A percentile compares a stretch with the other conserved stretches of the same genome.
These are phyloP conservation scores for Ammodramus savannarum DNA, from an alignment of 2,113 vertebrate species.

Conservation along the genomic window DNA sequence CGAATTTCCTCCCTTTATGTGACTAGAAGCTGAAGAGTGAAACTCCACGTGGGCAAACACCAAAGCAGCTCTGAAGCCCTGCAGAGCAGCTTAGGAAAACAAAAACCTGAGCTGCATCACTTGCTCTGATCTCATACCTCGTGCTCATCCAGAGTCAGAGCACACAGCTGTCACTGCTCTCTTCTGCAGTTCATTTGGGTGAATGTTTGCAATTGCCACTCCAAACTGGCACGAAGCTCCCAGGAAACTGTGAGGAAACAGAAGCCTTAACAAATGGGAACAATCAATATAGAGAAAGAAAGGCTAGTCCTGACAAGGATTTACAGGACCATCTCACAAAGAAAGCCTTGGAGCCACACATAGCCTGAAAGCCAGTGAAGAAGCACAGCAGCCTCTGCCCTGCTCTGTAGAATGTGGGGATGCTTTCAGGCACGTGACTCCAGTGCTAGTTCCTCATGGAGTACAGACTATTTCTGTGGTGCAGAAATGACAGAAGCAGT, in stretches of 20 bases:
- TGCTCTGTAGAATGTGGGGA: background rate
- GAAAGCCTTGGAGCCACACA: background rate
- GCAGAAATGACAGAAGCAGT: background rate
- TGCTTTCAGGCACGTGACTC: background rate
- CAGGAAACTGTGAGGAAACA: background rate
- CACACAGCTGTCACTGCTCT: background rate
- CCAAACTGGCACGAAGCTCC: fast-evolving
- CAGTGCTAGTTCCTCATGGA: background rate
- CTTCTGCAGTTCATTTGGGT: background rate
- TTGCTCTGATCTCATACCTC: background rate
- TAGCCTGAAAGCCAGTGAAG: background rate
- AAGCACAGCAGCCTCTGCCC: background rate
- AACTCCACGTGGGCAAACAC: background rate
- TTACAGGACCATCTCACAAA: background rate
- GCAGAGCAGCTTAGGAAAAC: background rate
- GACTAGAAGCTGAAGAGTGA: background rate
- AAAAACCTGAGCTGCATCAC: background rate
- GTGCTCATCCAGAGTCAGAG: background rate
- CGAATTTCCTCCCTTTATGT: background rate
- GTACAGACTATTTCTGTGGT: background rate
- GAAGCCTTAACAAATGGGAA: background rate
- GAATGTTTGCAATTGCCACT: background rate
- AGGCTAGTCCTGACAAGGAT: background rate
- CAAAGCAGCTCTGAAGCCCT: background rate
- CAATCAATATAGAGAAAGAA: background rate